phyloP scores from a whole-genome alignment of 2,888 invertebrate genomes.

The Alcis repandata region DNA sequence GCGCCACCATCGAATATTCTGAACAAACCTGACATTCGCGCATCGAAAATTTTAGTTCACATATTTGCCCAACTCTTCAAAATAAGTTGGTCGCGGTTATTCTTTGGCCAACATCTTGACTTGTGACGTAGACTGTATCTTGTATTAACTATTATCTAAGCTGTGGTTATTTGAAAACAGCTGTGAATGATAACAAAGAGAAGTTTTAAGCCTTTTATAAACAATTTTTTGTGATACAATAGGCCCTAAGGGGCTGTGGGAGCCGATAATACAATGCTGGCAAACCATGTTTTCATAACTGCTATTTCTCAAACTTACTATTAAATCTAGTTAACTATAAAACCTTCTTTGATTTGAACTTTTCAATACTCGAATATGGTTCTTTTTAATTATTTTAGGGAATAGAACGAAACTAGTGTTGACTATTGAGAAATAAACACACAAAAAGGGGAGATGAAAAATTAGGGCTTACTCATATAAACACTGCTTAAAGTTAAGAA shows the following conservation, averaged over 20 bases:
- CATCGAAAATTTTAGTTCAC: not conserved
- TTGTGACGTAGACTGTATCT: constrained; percentile 10
- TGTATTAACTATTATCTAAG: not conserved
- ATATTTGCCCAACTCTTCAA: not conserved
- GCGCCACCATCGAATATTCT: not conserved
- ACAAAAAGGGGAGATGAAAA: too few relatives aligned
- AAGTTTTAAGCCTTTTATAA: constrained; percentile 17
- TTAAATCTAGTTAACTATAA: not conserved
- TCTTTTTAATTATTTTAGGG: too few relatives aligned
- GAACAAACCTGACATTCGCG: not conserved
- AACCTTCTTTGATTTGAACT: not conserved
- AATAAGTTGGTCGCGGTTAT: not conserved
- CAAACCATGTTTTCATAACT: not conserved
- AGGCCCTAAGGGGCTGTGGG: not conserved
- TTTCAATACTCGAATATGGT: not conserved
- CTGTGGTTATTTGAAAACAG: constrained; percentile 20
- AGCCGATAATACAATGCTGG: not conserved
- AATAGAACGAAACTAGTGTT: too few relatives aligned
- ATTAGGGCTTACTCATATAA: too few relatives aligned
- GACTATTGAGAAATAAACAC: too few relatives aligned
- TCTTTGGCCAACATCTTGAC: not conserved
- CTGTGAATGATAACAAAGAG: constrained; percentile 17
- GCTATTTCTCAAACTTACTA: not conserved
- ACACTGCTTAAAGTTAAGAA: too few relatives aligned
- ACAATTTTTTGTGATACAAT: constrained; percentile 14